Evolutionary conservation across 2,113 vertebrate genomes (phyloP).

Genomic region (Mustelus asterias): DNA sequence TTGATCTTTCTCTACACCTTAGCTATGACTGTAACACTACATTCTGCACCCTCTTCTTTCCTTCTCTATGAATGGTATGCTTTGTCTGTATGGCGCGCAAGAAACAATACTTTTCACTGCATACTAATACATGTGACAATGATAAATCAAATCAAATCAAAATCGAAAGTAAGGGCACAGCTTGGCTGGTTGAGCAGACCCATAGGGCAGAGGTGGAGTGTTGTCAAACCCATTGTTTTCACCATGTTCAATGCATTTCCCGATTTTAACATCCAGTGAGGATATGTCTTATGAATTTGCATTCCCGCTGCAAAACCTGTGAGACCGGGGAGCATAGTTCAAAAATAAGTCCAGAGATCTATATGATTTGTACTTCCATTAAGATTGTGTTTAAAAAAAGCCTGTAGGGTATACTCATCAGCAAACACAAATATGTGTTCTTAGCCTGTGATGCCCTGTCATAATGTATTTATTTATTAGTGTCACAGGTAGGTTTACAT

Average conservation of each 20-base stretch:
- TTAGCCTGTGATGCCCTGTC: not conserved
- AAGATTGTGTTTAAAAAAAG: not conserved
- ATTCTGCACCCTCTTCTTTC: too few species aligned
- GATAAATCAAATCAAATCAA: too few species aligned
- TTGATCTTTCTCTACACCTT: too few species aligned
- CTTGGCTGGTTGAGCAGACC: not conserved
- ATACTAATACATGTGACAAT: too few species aligned
- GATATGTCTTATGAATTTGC: not conserved
- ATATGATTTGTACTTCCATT: not conserved
- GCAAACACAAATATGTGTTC: not conserved
- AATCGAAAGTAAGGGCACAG: not conserved
- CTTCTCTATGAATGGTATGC: too few species aligned
- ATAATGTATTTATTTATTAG: not conserved
- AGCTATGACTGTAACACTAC: too few species aligned
- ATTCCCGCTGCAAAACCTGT: not conserved
- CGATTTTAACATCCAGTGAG: not conserved
- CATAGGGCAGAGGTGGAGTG: not conserved
- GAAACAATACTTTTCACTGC: too few species aligned
- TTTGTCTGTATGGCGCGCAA: too few species aligned
- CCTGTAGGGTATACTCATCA: not conserved
- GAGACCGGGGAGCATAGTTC: not conserved
- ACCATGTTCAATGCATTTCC: not conserved
- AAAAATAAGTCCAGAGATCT: not conserved
- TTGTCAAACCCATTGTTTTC: not conserved
- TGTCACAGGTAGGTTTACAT: too few species aligned